Percentiles rank a stretch among this genome's conserved stretches.
These are phyloP conservation scores for Nephila pilipes DNA, from an alignment of 1,140 invertebrate species.

Conservation along the genomic window DNA sequence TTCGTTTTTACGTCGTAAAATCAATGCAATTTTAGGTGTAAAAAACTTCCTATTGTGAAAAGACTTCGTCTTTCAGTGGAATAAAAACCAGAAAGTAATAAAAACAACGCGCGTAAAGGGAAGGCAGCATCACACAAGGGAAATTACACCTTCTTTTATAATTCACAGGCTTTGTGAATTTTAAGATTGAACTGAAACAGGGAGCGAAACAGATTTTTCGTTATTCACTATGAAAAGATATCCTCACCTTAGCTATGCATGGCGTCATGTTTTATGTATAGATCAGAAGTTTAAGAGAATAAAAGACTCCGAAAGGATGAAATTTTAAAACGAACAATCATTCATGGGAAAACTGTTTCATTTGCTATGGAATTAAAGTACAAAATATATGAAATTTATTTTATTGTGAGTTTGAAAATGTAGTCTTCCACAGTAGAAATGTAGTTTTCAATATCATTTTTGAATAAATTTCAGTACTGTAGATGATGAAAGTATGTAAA, in stretches of 20 bases:
- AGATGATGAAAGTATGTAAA: too few species aligned
- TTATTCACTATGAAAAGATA: neutral
- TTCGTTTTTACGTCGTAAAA: neutral
- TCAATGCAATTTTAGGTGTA: neutral
- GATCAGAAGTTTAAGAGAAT: constrained; percentile 37
- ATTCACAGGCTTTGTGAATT: constrained; percentile 67
- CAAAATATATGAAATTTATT: neutral
- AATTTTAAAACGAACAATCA: constrained; percentile 45
- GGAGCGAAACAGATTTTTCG: neutral
- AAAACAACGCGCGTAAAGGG: constrained; percentile 46
- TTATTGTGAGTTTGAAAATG: too few species aligned
- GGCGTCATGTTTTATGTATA: constrained; percentile 51
- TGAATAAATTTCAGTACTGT: too few species aligned
- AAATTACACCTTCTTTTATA: constrained; percentile 70
- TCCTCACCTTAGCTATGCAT: constrained; percentile 53
- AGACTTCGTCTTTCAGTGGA: neutral
- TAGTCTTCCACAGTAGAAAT: too few species aligned
- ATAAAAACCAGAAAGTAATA: constrained; percentile 22
- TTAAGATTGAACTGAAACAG: constrained; percentile 57
- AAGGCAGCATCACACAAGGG: constrained; percentile 35
- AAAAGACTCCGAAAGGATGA: constrained; percentile 35
- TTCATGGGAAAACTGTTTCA: neutral
- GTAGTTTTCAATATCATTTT: too few species aligned
- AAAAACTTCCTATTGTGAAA: neutral
- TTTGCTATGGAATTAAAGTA: neutral